Conservation (phyloP, 2,888 invertebrate species). For the Celastrina argiolus region DNA sequence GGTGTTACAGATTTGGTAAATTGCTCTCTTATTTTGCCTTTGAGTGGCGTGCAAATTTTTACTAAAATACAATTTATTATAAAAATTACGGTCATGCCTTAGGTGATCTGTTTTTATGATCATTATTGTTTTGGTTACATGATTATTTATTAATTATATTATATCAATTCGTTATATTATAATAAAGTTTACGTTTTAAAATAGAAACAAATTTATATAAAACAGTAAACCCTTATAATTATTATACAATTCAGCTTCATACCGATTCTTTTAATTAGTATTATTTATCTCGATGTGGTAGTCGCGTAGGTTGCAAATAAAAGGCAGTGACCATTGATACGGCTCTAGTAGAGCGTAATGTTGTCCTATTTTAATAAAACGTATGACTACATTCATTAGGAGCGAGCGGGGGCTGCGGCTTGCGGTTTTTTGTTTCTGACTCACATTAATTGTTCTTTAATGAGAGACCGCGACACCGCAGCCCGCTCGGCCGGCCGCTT, state of each 20-base stretch:
- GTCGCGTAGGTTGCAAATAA: not conserved
- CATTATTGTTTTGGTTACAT: too few species aligned
- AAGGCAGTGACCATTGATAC: not conserved
- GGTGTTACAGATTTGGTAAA: too few species aligned
- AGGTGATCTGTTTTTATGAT: too few species aligned
- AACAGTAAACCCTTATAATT: too few species aligned
- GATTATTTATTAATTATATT: too few species aligned
- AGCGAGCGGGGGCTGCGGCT: slow-evolving; percentile 37
- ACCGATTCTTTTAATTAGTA: not conserved
- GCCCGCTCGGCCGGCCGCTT: slow-evolving; percentile 28
- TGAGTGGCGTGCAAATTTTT: too few species aligned
- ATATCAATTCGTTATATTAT: too few species aligned
- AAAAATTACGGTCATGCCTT: too few species aligned
- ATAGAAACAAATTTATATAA: too few species aligned
- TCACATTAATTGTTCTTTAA: slow-evolving; percentile 50
- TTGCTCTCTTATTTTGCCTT: too few species aligned
- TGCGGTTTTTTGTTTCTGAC: slow-evolving; percentile 44
- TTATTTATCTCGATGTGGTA: not conserved
- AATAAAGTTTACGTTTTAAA: too few species aligned
- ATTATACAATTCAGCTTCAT: not conserved
- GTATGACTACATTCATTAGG: slow-evolving; percentile 46
- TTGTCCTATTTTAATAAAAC: slow-evolving; percentile 39
- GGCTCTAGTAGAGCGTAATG: slow-evolving; percentile 3
- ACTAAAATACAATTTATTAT: too few species aligned
- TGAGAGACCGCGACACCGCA: slow-evolving; percentile 39